These are phyloP conservation scores for Formica selysi DNA, from an alignment of 1,140 invertebrate species.

Conservation along the genomic window DNA sequence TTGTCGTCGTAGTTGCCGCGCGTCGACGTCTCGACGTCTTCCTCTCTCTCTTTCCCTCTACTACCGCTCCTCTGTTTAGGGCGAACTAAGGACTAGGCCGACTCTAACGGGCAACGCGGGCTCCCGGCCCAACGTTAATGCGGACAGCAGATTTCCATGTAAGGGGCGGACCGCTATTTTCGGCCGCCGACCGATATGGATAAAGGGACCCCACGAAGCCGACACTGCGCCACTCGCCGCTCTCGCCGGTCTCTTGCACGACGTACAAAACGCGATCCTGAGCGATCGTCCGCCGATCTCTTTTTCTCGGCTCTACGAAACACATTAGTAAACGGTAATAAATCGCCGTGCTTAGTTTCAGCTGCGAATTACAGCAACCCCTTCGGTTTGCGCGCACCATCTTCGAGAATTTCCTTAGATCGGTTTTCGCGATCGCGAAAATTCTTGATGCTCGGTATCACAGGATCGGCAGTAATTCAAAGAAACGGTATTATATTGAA, in stretches of 20 bases:
- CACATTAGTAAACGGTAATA: conserved; percentile 66
- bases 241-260: conserved; percentile 78
- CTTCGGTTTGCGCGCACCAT: background rate
- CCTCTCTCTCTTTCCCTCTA: conserved; percentile 66
- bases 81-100: conserved; percentile 69
- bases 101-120: conserved; percentile 58
- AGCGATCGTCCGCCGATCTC: conserved; percentile 76
- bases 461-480: conserved; percentile 11
- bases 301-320: conserved; percentile 56
- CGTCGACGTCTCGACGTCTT: conserved; percentile 67
- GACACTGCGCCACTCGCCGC: conserved; percentile 80
- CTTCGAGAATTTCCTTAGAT: background rate
- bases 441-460: background rate
- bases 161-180: conserved; percentile 84
- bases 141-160: conserved; percentile 81
- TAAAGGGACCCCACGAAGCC: conserved; percentile 81
- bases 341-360: conserved; percentile 37
- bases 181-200: conserved; percentile 82
- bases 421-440: background rate
- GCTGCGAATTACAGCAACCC: background rate
- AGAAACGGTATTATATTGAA: conserved; percentile 9
- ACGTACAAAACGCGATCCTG: conserved; percentile 75
- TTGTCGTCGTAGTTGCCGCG: conserved; percentile 49
- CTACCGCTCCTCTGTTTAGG: conserved; percentile 61
- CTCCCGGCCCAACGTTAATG: conserved; percentile 69